Conservation (phyloP, 2,113 vertebrate species). For the Centrocercus urophasianus region DNA sequence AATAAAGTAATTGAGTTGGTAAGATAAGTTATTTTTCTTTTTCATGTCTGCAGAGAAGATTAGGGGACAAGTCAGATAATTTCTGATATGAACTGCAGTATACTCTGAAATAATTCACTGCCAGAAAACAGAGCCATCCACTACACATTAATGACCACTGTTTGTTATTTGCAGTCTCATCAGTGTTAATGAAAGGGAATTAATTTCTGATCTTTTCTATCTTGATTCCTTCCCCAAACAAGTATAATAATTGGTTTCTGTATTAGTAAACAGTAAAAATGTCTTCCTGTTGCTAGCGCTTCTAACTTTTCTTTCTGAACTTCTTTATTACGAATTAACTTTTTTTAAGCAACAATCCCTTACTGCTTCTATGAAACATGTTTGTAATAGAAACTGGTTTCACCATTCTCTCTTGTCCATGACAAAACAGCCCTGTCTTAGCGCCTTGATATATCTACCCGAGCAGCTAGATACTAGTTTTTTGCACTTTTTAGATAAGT, state of each 20-base stretch:
- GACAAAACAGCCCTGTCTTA: background rate
- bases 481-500: background rate
- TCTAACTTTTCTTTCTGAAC: background rate
- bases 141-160: background rate
- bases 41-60: background rate
- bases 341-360: background rate
- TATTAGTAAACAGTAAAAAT: background rate
- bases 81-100: background rate
- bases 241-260: background rate
- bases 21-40: background rate
- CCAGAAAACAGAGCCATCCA: background rate
- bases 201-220: background rate
- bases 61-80: background rate
- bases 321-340: background rate
- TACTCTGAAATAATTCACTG: background rate
- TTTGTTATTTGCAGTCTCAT: background rate
- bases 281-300: background rate
- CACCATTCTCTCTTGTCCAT: background rate
- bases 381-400: background rate
- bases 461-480: background rate
- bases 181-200: background rate
- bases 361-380: background rate
- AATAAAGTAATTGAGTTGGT: background rate
- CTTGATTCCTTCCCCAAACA: background rate
- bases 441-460: background rate